Evolutionary conservation across 2,888 invertebrate genomes (phyloP).

Genomic region (Stenodera caucasica): DNA sequence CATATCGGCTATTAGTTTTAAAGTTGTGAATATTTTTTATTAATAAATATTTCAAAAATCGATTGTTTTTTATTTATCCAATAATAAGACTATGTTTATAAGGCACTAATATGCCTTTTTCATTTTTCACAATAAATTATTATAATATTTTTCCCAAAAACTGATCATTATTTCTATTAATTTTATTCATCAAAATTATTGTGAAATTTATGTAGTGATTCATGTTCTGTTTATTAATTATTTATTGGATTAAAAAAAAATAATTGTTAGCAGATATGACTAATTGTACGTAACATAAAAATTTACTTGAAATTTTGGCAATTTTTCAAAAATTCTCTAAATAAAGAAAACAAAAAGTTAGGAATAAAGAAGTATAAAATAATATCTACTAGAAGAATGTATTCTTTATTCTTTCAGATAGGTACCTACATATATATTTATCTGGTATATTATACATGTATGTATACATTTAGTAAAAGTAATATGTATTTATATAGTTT

Average conservation of each 20-base stretch:
- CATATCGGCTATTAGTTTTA: conserved; percentile 37
- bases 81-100: no score
- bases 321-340: background rate
- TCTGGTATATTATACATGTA: no score
- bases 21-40: conserved; percentile 6
- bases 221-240: background rate
- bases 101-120: no score
- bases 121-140: no score
- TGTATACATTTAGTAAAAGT: no score
- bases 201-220: background rate
- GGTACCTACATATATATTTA: no score
- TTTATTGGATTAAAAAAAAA: background rate
- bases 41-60: background rate
- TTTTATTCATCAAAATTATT: no score
- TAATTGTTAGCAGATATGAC: background rate
- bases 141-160: no score
- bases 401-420: background rate
- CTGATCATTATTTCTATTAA: no score
- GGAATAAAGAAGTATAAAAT: background rate
- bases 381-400: background rate
- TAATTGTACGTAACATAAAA: background rate
- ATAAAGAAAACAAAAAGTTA: conserved; percentile 5
- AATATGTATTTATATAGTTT: no score
- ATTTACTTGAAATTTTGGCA: background rate
- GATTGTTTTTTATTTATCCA: no score